Evolutionary conservation across 2,797 vertebrate genomes (phyloP), one percentile per base, ranked within the genome.

Genomic region (Eupleurogrammus muticus): DNA sequence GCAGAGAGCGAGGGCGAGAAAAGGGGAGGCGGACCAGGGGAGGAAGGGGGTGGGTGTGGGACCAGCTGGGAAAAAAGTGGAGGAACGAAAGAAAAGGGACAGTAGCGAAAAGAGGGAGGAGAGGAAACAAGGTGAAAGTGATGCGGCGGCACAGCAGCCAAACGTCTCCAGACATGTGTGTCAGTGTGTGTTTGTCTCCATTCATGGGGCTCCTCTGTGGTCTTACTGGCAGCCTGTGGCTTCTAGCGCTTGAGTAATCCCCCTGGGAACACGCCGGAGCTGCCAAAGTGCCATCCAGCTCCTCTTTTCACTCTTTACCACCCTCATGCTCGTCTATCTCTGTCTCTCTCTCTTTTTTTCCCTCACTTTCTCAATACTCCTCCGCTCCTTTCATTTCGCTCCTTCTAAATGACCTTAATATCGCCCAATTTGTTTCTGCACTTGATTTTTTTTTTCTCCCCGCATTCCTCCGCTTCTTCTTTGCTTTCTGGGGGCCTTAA

Each of bases 281-380:
- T 93, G 92, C 91, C 93, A 95, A 94, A 93, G 85, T 88, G 84
- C 85, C 89, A 91, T 92, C 91, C 85, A 93, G 80, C 80, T 86
- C 81, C 73, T 87, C 91, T 89, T 90, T 87, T 87, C 81, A 83
- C 70, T 81, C 73, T 61, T 75, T 54, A 64, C 76, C 75, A 80
- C 73, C 74, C 74, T 84, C 64, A 64, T 47, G 17, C 70, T 81
- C 71, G 9, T 83, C 73, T 84, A 67, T 81, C 70, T 75, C 63
- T 60, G 52, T 70, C 71, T 75, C 21, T 69, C 53, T 40, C n/a
- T n/a, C n/a, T n/a, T n/a, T n/a, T n/a, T 70, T 66, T 77, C 56
- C 57, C 57, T 35, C 59, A 35, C 46, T 66, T 69, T 58, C 46
- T 78, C 78, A 64, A 28, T 52, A 60, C 48, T 63, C 64, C 56